phyloP scores from a whole-genome alignment of 2,113 vertebrate species.

The Hypocryptadius cinnamomeus region DNA sequence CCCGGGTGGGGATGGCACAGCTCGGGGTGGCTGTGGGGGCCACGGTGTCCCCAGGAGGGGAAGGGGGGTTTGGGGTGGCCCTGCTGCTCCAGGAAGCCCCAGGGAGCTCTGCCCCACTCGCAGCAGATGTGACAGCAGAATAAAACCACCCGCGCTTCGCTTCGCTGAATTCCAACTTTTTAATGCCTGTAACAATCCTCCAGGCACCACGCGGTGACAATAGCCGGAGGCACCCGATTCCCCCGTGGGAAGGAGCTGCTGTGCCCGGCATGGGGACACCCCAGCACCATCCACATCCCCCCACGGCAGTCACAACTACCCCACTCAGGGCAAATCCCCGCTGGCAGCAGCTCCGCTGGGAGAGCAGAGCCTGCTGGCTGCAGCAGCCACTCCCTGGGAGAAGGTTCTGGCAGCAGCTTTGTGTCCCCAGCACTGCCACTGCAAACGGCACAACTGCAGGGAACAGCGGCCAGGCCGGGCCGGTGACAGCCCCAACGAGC shows the following conservation, averaged over 20 bases:
- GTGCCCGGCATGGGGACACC: rapidly evolving
- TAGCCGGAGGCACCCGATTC: not conserved
- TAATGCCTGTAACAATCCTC: not conserved
- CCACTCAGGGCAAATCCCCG: not conserved
- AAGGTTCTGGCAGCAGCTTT: not conserved
- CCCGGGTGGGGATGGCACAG: rapidly evolving
- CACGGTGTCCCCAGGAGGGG: not conserved
- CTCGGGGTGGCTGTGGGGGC: rapidly evolving
- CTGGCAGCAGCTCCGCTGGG: not conserved
- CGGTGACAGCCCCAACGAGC: rapidly evolving
- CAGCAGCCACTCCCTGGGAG: not conserved
- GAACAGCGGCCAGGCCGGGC: not conserved
- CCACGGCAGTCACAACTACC: not conserved
- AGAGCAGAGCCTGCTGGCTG: not conserved
- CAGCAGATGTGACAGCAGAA: rapidly evolving
- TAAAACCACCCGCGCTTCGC: rapidly evolving
- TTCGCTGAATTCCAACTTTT: not conserved
- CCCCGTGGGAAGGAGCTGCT: not conserved
- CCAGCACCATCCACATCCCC: not conserved
- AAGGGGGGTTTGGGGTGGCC: not conserved
- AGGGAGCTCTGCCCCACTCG: not conserved
- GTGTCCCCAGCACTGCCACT: not conserved
- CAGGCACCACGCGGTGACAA: not conserved
- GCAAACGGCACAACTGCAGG: not conserved
- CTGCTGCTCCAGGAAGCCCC: rapidly evolving